A percentile compares a stretch with the other conserved stretches of the same genome.
Conservation (phyloP, 2,888 invertebrate species). For the Drosophila pseudotakahashii region DNA sequence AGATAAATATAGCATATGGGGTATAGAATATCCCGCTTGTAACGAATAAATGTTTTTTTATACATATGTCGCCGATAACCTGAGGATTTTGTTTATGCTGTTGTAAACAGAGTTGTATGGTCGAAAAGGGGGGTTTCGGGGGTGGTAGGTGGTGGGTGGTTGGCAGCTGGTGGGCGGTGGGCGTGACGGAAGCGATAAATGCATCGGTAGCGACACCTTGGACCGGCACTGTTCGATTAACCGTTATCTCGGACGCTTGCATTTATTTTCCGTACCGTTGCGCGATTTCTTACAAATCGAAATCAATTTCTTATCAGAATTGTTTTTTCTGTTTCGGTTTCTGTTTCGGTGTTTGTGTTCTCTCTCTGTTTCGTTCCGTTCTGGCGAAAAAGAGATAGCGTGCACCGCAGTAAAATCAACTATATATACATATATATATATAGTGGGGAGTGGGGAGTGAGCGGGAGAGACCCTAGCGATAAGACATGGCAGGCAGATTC, state of each 20-base stretch:
- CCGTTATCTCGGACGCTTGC: slow-evolving; percentile 32
- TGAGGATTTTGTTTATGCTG: slow-evolving; percentile 23
- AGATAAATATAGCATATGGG: background rate
- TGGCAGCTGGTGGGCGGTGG: slow-evolving; percentile 13
- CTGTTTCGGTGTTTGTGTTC: slow-evolving; percentile 1
- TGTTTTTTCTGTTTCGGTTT: background rate
- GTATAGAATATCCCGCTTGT: background rate
- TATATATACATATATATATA: no score
- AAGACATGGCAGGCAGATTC: slow-evolving; percentile 66
- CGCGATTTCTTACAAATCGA: slow-evolving; percentile 54
- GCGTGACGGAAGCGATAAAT: slow-evolving; percentile 19
- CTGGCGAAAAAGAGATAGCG: slow-evolving; percentile 13
- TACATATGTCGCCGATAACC: slow-evolving; percentile 8
- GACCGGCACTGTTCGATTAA: slow-evolving; percentile 19
- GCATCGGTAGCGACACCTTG: slow-evolving; percentile 27
- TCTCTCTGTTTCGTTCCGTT: background rate
- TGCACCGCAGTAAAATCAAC: background rate
- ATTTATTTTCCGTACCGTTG: slow-evolving; percentile 12
- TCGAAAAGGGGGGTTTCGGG: background rate
- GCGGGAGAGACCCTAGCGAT: slow-evolving; percentile 37
- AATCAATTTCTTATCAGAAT: slow-evolving; percentile 61
- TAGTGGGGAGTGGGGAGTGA: background rate
- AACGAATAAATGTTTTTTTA: background rate
- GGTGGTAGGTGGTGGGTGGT: background rate
- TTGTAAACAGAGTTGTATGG: background rate